A percentile compares a stretch with the other conserved stretches of the same genome.
These are phyloP conservation scores for Odontamblyopus rebecca DNA, from an alignment of 2,797 vertebrate genomes.

Conservation along the genomic window DNA sequence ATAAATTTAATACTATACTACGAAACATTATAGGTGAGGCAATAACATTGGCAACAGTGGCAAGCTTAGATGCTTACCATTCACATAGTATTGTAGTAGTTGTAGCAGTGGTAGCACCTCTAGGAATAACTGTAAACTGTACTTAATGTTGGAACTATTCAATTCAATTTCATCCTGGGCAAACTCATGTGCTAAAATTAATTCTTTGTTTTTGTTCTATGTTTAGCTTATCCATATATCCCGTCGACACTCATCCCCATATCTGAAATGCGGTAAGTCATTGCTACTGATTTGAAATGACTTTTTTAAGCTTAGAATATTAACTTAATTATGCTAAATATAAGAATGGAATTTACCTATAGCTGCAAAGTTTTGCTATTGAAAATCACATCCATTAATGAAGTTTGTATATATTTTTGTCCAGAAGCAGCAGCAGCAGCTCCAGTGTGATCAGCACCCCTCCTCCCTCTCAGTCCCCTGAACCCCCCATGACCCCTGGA, in stretches of 20 bases:
- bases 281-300: neutral
- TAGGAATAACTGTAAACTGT: no score
- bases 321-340: no score
- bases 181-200: neutral
- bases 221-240: conserved; percentile 86
- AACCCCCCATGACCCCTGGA: conserved; percentile 93
- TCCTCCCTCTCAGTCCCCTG: conserved; percentile 83
- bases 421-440: conserved; percentile 24
- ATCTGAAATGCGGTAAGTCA: conserved; percentile 79
- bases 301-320: no score
- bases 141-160: neutral
- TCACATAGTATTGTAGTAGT: no score
- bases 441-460: conserved; percentile 77
- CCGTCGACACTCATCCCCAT: conserved; percentile 90
- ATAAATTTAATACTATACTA: no score
- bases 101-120: no score
- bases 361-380: no score
- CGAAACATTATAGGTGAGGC: no score
- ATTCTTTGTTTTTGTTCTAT: conserved; percentile 30
- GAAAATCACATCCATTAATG: neutral
- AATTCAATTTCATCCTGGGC: neutral
- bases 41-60: neutral
- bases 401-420: neutral
- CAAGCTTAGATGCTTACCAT: no score
- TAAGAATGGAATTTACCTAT: no score